Base-by-base conservation (phyloP, 2,888 invertebrate genomes). In the Encarsia formosa region DNA sequence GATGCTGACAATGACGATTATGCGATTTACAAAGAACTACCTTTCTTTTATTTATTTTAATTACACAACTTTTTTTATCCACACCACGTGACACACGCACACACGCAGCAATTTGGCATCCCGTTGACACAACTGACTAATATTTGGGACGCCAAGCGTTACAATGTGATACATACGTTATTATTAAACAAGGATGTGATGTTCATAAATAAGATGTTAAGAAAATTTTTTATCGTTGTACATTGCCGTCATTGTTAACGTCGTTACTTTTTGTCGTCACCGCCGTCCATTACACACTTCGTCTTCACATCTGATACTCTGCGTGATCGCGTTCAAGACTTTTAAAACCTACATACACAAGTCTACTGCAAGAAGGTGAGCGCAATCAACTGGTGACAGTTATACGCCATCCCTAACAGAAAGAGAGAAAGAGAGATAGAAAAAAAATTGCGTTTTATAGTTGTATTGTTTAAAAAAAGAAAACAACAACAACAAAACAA, bases 361-460 rank as follows among this genome's bases (percentile, higher is more conserved):
- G n/a, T n/a, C n/a, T n/a, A n/a, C n/a, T n/a, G n/a, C n/a, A 24
- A 9, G 46, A 51, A 46, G 46, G 52, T 49, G 44, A 49, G 53
- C 39, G 47, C 41, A 42, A 34, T 11, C 8, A 34, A 20, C 23
- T 3, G 35, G 24, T 24, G 32, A 31, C 16, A 37, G 6, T n/a
- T n/a, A n/a, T n/a, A n/a, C n/a, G n/a, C n/a, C n/a, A n/a, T n/a
- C n/a, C n/a, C n/a, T n/a, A 19, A 29, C 9, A 29, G 32, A 40
- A n/a, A 35, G 32, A 38, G 40, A 40, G 24, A 43, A 13, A 43
- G 43, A 46, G 42, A 46, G 47, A 46, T 32, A 41, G 35, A 44
- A 31, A 52, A 39, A 31, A 29, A 42, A 42, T 32, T n/a, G n/a
- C n/a, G n/a, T n/a, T n/a, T n/a, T n/a, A n/a, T n/a, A n/a, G n/a